Evolutionary conservation across 2,113 vertebrate species (phyloP), one percentile per base, ranked within the genome.

Genomic region (Octodon degus): DNA sequence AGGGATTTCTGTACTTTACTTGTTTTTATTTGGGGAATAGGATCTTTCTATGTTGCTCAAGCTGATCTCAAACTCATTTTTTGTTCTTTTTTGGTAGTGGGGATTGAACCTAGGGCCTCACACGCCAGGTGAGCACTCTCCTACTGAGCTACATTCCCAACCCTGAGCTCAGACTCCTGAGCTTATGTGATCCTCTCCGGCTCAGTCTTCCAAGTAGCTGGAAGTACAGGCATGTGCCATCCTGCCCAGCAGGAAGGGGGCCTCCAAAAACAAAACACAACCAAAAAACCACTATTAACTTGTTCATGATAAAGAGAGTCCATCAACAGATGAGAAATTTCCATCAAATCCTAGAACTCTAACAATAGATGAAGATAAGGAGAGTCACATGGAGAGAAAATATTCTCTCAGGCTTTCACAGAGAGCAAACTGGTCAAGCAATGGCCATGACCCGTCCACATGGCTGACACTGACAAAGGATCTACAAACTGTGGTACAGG

Each of bases 321-420:
- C 43, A 68, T 82, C 10, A 79, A 55, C 37, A 79, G 79, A 86
- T 79, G 37, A 50, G 72, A 88, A 14, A 37, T 83, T 83, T 95
- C 72, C n/a, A 77, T 37, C 43, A 50, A 67, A 37, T 88, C 96
- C 81, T 63, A 50, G 65, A 96, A 90, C 47, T 77, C 25, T 19
- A 53, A 74, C 58, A 86, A 65, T 74, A 80, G 40, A 17, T 76
- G 30, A 30, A 47, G 0, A 17, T 25, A 14, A 43, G 43, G 43
- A 43, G 43, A 43, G 43, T 43, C 43, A 43, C 43, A 4, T 43
- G 43, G 43, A 43, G 3, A 43, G 43, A 43, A 43, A 43, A 43
- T 6, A 43, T 43, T 43, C 43, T 43, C 43, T 43, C 43, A 43
- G 43, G 43, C 43, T 43, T 43, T 43, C 43, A 43, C 43, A 4